Conservation (phyloP, 2,888 invertebrate species). For the Yponomeuta plumbellus region DNA sequence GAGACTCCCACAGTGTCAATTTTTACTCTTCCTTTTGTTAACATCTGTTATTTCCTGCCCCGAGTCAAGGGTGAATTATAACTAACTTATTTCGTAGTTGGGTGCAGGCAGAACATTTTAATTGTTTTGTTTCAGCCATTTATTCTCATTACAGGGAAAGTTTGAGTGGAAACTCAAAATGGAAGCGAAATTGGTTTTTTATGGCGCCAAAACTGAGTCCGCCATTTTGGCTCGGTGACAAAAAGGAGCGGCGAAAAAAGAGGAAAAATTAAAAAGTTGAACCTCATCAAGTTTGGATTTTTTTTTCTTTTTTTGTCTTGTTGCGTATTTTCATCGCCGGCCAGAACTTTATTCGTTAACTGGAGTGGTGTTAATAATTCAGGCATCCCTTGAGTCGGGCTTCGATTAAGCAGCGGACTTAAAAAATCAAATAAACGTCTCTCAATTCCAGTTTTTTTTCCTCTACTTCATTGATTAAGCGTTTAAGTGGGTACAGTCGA, state of each 20-base stretch:
- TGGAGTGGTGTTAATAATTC: background rate
- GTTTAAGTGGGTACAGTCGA: no score
- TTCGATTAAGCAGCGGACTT: no score
- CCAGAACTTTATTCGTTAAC: background rate
- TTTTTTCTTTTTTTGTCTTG: background rate
- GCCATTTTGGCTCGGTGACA: background rate
- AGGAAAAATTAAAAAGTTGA: no score
- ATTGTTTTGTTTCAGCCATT: background rate
- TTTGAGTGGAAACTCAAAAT: background rate
- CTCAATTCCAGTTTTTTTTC: no score
- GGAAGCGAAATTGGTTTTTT: background rate
- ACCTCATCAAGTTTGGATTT: no score
- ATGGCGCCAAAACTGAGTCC: background rate
- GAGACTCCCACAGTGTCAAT: background rate
- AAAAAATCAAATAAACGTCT: no score
- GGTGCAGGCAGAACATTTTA: background rate
- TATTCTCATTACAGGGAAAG: background rate
- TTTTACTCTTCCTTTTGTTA: background rate
- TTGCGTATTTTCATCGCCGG: background rate
- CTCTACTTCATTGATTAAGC: no score
- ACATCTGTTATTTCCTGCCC: background rate
- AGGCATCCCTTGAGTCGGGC: background rate
- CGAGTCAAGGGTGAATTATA: background rate
- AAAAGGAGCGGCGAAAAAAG: background rate
- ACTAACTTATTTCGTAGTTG: background rate